Base-by-base conservation (phyloP, 2,888 invertebrate species). In the Coenonympha arcania region DNA sequence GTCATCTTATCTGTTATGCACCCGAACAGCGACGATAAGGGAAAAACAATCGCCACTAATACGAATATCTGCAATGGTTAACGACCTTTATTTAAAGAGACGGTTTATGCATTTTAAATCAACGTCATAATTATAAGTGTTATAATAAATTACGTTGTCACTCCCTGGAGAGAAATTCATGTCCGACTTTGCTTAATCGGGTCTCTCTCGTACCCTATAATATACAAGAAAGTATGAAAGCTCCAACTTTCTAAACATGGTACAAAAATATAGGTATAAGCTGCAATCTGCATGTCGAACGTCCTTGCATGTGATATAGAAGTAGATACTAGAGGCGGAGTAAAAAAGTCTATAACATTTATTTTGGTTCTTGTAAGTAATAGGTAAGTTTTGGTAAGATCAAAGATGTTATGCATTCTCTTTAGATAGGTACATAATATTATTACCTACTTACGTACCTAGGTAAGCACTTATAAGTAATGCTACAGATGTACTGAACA, bases 201-300 rank as follows among this genome's bases (percentile, higher is more conserved):
- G 52, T 55, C 54, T 55, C 53, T 52, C 53, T 52, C 50, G 48
- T 58, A 61, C 49, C 55, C 61, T 58, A 58, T 59, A 58, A 58
- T 59, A 55, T 50, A 49, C 50, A 59, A 56, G 59, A 60, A 58
- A 61, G 53, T 57, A 53, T 52, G 57, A 54, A 57, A 58, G 60
- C 57, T 56, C 24, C 47, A 46, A 52, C 56, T 56, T 60, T 60
- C 59, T 58, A 60, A 52, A 48, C 52, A 46, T 48, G 47, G 43
- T 48, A 45, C 52, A 58, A 56, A 56, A 58, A 56, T 51, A 48
- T 52, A 52, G 48, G 6, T 31, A n/a, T n/a, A n/a, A n/a, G n/a
- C n/a, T n/a, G n/a, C n/a, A 49, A 48, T 56, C 49, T 54, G 48
- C 57, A 55, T 54, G 48, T 50, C 31, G 28, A 30, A 39, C 48